Evolutionary conservation across 2,113 vertebrate genomes (phyloP).

Genomic region (Dipodomys spectabilis): DNA sequence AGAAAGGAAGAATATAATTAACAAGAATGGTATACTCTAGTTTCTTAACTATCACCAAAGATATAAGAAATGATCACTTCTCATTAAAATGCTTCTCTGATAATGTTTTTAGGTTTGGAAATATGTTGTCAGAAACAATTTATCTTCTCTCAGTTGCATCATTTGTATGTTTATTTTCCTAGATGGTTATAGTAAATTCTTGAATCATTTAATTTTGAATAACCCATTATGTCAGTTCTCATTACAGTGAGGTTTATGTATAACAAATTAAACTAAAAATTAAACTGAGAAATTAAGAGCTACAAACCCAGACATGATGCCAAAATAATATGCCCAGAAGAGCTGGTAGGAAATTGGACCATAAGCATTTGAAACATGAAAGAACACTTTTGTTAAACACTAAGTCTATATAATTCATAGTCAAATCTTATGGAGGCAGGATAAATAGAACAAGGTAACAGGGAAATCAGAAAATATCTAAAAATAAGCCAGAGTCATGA

Average conservation of each 20-base stretch:
- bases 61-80: conserved; percentile 34
- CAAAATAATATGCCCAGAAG: background rate
- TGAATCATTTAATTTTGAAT: conserved; percentile 69
- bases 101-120: conserved; percentile 25
- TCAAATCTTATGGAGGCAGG: background rate
- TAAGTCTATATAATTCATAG: background rate
- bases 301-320: background rate
- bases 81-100: conserved; percentile 35
- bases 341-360: background rate
- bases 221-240: conserved; percentile 61
- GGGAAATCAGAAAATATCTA: background rate
- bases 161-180: conserved; percentile 56
- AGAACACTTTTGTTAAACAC: background rate
- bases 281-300: conserved; percentile 50
- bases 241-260: conserved; percentile 21
- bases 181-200: conserved; percentile 51
- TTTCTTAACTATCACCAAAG: conserved; percentile 6
- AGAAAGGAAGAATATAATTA: background rate
- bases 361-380: conserved; percentile 30
- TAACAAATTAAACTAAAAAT: conserved; percentile 55
- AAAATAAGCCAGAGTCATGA: no score
- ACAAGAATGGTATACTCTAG: background rate
- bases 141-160: conserved; percentile 38
- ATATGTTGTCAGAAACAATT: conserved; percentile 54
- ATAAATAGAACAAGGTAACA: no score